Conservation (phyloP, 1,140 invertebrate genomes). For the Oryzaephilus surinamensis region DNA sequence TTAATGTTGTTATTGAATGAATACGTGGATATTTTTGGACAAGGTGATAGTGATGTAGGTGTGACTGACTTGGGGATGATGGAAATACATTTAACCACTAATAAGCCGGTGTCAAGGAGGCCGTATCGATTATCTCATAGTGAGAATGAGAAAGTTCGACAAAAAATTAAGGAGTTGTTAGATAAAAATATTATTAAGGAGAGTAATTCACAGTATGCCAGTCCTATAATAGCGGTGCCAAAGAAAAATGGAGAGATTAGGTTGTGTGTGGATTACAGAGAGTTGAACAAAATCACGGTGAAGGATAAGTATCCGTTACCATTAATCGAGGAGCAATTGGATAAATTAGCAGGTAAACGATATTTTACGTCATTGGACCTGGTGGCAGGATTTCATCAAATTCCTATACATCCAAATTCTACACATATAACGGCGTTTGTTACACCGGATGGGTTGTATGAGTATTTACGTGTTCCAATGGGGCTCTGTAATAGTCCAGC, state of each 20-base stretch:
- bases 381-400: slow-evolving; percentile 21
- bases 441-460: slow-evolving; percentile 22
- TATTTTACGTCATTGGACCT: slow-evolving; percentile 26
- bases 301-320: slow-evolving; percentile 26
- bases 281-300: slow-evolving; percentile 10
- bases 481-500: slow-evolving; percentile 22
- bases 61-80: too few relatives aligned
- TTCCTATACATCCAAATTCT: slow-evolving; percentile 25
- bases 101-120: neutral
- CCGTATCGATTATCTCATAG: too few relatives aligned
- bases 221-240: slow-evolving; percentile 30
- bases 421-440: slow-evolving; percentile 26
- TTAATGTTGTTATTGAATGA: too few relatives aligned
- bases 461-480: slow-evolving; percentile 25
- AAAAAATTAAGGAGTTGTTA: slow-evolving; percentile 24
- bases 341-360: slow-evolving; percentile 11
- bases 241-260: slow-evolving; percentile 28
- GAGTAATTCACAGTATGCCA: slow-evolving; percentile 31
- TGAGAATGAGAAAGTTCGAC: too few relatives aligned
- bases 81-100: too few relatives aligned
- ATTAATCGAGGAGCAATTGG: slow-evolving; percentile 19
- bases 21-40: too few relatives aligned
- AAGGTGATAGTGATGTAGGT: too few relatives aligned
- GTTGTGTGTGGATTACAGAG: slow-evolving; percentile 32
- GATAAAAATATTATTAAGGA: slow-evolving; percentile 30